Evolutionary conservation across 1,140 invertebrate genomes (phyloP), one percentile per base, ranked within the genome.

Genomic region (Apis laboriosa): DNA sequence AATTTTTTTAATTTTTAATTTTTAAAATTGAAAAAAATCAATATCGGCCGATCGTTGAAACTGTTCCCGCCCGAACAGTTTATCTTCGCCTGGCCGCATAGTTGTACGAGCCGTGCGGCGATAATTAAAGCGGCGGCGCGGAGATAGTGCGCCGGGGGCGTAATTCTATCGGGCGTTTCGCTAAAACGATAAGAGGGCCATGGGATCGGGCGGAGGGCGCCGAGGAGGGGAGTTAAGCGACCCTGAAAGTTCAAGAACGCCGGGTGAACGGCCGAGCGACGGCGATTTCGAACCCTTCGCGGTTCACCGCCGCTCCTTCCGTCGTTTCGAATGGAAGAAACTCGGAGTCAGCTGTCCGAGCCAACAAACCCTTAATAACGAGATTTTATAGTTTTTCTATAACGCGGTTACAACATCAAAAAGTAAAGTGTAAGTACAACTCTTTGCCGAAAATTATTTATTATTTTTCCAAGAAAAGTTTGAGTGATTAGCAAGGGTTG

Each of bases 171-270:
- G 80, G 86, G 75, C 68, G 73, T 89, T 89, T 84, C 71, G 85
- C 56, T 84, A 71, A 87, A 89, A 82, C 83, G 88, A 90, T 90
- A 89, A 90, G 83, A 79, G 56, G 34, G 64, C 72, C 75, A 83
- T 24, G 74, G 58, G 17, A 58, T 15, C 17, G 17, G 56, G 68
- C 68, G 21, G 68, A 19, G 49, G 68, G 43, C 70, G 17, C 3
- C n/a, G 68, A 24, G n/a, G 24, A 73, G 63, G 56, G 55, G 77
- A 79, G 74, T 81, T 64, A 87, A 87, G 87, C 91, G 92, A 93
- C 92, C 92, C 92, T 93, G 92, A 92, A 92, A 91, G 92, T 93
- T 93, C 92, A 93, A 93, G 92, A 92, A 91, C 92, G 89, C 77
- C 87, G 76, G 92, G 91, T 93, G 90, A 93, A 93, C 87, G 92